phyloP scores from a whole-genome alignment of 2,888 invertebrate genomes.

The Agrotis clavis region DNA sequence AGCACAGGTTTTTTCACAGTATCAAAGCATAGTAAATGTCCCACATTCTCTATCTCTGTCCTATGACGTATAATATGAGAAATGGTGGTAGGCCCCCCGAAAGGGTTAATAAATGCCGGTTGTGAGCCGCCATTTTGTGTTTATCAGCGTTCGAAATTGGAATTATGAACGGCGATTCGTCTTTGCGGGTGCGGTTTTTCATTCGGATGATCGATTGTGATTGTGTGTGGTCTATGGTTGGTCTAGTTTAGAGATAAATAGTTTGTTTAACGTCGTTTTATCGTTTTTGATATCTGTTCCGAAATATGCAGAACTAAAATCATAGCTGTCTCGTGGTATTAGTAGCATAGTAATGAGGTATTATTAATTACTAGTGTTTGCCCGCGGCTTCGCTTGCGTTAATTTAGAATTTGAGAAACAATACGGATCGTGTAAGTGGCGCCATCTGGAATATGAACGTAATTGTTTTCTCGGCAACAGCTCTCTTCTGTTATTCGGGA shows the following conservation, averaged over 20 bases:
- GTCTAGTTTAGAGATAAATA: slow-evolving; percentile 34
- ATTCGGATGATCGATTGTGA: slow-evolving; percentile 73
- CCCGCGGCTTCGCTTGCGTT: too few relatives aligned
- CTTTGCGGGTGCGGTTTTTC: slow-evolving; percentile 72
- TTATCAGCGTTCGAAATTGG: slow-evolving; percentile 85
- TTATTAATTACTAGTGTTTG: too few relatives aligned
- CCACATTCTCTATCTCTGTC: neutral
- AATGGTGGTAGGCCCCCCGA: neutral
- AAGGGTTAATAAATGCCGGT: slow-evolving; percentile 88
- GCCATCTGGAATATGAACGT: too few relatives aligned
- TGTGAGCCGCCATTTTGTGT: slow-evolving; percentile 83
- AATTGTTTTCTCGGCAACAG: too few relatives aligned
- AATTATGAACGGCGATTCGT: slow-evolving; percentile 84
- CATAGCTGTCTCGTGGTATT: too few relatives aligned
- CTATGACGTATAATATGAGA: neutral
- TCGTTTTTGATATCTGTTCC: neutral
- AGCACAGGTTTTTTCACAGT: too few relatives aligned
- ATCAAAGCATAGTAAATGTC: too few relatives aligned
- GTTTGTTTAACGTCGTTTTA: slow-evolving; percentile 16
- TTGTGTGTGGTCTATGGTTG: slow-evolving; percentile 61
- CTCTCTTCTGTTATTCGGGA: too few relatives aligned
- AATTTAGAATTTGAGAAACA: too few relatives aligned
- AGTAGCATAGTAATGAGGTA: too few relatives aligned
- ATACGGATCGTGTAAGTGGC: too few relatives aligned
- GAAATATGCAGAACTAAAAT: too few relatives aligned